These are phyloP conservation scores for Phocides pigmalion DNA, from an alignment of 1,140 invertebrate genomes.

Conservation along the genomic window DNA sequence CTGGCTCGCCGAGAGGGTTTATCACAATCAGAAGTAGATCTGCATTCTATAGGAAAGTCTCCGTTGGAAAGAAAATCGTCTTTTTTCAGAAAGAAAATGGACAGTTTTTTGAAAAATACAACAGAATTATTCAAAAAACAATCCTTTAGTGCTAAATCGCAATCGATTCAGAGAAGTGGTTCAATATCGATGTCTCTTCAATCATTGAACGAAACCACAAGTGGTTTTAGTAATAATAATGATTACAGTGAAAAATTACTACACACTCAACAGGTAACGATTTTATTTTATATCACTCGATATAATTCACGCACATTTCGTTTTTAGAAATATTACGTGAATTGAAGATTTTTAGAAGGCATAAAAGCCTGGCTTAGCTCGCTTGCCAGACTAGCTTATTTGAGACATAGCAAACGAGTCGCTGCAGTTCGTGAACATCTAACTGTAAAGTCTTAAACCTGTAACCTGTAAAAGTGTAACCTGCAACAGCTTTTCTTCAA, in stretches of 20 bases:
- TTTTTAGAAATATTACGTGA: too few species aligned
- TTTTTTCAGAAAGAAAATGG: constrained; percentile 74
- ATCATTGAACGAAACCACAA: constrained; percentile 58
- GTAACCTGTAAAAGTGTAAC: too few species aligned
- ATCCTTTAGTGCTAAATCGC: constrained; percentile 47
- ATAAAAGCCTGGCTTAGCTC: too few species aligned
- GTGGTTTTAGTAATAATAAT: constrained; percentile 17
- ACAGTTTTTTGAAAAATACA: constrained; percentile 74
- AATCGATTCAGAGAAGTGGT: constrained; percentile 48
- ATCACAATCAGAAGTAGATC: constrained; percentile 72
- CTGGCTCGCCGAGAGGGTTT: constrained; percentile 57
- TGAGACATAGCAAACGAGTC: too few species aligned
- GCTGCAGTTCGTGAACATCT: too few species aligned
- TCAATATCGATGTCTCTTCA: constrained; percentile 70
- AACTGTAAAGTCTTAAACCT: too few species aligned
- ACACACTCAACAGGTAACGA: constrained; percentile 41
- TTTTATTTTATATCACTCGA: too few species aligned
- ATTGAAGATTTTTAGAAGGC: too few species aligned
- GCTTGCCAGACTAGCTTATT: too few species aligned
- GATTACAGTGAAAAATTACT: constrained; percentile 12
- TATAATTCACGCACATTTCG: too few species aligned
- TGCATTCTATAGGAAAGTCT: constrained; percentile 69
- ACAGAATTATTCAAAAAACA: constrained; percentile 72
- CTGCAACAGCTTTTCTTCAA: too few species aligned
- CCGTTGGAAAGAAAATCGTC: constrained; percentile 74